Conservation (phyloP, 1,140 invertebrate genomes). For the Lucilia cuprina region DNA sequence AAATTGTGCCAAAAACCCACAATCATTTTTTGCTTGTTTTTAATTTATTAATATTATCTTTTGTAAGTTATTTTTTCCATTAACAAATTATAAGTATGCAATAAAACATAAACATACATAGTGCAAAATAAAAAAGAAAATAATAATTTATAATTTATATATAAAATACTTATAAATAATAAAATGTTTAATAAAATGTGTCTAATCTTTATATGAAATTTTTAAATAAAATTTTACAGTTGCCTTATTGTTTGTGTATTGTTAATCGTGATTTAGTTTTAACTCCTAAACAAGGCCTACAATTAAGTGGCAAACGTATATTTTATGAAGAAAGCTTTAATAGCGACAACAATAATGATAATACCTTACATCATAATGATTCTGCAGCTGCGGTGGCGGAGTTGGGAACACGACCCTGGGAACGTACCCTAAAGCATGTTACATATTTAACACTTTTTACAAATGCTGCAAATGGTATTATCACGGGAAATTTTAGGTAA, state of each 20-base stretch:
- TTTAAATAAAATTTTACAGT: constrained; percentile 24
- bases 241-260: constrained; percentile 39
- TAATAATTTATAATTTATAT: background rate
- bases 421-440: constrained; percentile 67
- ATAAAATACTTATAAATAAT: background rate
- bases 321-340: constrained; percentile 50
- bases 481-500: constrained; percentile 55
- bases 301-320: constrained; percentile 51
- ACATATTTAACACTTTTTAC: constrained; percentile 67
- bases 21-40: background rate
- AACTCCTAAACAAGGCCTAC: constrained; percentile 50
- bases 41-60: constrained; percentile 8
- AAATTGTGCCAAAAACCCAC: constrained; percentile 33
- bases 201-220: background rate
- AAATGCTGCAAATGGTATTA: constrained; percentile 57
- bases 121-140: background rate
- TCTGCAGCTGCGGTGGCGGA: background rate
- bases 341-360: background rate
- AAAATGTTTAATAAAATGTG: background rate
- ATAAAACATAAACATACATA: background rate
- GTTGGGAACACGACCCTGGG: constrained; percentile 58
- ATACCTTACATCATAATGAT: background rate
- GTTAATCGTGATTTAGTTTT: constrained; percentile 56
- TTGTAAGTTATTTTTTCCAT: background rate
- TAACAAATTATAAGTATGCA: too few species aligned